These are phyloP conservation scores for Phortica variegata DNA, from an alignment of 1,140 invertebrate genomes.

Conservation along the genomic window DNA sequence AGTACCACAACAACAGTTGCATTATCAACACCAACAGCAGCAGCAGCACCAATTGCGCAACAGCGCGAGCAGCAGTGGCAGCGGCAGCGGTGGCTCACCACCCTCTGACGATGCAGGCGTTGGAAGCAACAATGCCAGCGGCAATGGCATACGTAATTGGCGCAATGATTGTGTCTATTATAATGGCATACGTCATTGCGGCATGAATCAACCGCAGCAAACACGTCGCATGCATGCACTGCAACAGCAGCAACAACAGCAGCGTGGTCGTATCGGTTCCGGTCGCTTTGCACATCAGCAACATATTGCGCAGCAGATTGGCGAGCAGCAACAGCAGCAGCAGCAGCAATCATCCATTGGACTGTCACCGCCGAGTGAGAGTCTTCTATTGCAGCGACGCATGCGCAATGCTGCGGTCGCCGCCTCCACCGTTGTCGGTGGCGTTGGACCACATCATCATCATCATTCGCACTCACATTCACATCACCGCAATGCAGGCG, in stretches of 20 bases:
- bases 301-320: conserved; percentile 28
- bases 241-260: conserved; percentile 9
- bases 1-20: conserved; percentile 1
- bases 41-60: conserved; percentile 17
- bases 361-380: conserved; percentile 82
- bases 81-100: conserved; percentile 38
- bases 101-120: conserved; percentile 38
- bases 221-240: conserved; percentile 13
- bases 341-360: conserved; percentile 62
- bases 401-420: conserved; percentile 26
- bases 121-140: conserved; percentile 4
- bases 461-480: too few species aligned
- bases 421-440: background rate
- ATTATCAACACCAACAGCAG: conserved; percentile 17
- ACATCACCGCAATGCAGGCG: conserved; percentile 28
- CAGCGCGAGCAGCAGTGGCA: conserved; percentile 21
- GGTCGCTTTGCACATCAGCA: conserved; percentile 31
- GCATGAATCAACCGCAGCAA: conserved; percentile 24
- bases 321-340: conserved; percentile 24
- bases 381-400: conserved; percentile 77
- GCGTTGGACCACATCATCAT: too few species aligned
- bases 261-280: conserved; percentile 34
- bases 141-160: conserved; percentile 42
- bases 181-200: conserved; percentile 29
- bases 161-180: conserved; percentile 45